Percentiles rank a stretch among this genome's conserved stretches.
phyloP scores from a whole-genome alignment of 2,888 invertebrate species.

The Pammene aurita region DNA sequence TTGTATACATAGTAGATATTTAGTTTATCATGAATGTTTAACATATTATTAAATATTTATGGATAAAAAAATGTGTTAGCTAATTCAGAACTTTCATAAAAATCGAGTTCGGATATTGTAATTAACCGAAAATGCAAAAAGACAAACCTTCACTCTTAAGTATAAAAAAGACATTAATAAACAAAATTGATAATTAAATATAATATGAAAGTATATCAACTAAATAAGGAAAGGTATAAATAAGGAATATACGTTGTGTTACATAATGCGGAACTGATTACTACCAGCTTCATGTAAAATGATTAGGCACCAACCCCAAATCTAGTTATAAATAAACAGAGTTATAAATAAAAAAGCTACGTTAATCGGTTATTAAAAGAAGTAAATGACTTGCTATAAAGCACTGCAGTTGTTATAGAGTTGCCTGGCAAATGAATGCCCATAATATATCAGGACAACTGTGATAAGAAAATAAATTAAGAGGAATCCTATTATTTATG shows the following conservation, averaged over 20 bases:
- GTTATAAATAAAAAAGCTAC: not conserved
- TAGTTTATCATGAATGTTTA: too few species aligned
- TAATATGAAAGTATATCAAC: not conserved
- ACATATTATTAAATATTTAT: too few species aligned
- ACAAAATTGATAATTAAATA: not conserved
- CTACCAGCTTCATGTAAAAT: slow-evolving; percentile 1
- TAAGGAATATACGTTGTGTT: not conserved
- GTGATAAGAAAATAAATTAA: not conserved
- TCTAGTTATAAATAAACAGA: not conserved
- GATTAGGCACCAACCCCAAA: slow-evolving; percentile 20
- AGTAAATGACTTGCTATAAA: slow-evolving; percentile 11
- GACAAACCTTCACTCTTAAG: not conserved
- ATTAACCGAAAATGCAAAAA: slow-evolving; percentile 25
- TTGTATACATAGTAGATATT: too few species aligned
- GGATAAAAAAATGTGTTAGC: too few species aligned
- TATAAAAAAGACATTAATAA: too few species aligned
- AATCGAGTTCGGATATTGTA: not conserved
- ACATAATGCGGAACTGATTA: slow-evolving; percentile 8
- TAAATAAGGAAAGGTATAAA: too few species aligned
- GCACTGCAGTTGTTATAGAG: slow-evolving; percentile 9
- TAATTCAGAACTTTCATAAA: too few species aligned
- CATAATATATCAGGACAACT: not conserved
- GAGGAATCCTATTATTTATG: not conserved
- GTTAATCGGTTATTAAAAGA: slow-evolving; percentile 5
- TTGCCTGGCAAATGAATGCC: slow-evolving; percentile 16